phyloP scores from a whole-genome alignment of 2,797 vertebrate genomes.

The Chiropotes sagulatus region DNA sequence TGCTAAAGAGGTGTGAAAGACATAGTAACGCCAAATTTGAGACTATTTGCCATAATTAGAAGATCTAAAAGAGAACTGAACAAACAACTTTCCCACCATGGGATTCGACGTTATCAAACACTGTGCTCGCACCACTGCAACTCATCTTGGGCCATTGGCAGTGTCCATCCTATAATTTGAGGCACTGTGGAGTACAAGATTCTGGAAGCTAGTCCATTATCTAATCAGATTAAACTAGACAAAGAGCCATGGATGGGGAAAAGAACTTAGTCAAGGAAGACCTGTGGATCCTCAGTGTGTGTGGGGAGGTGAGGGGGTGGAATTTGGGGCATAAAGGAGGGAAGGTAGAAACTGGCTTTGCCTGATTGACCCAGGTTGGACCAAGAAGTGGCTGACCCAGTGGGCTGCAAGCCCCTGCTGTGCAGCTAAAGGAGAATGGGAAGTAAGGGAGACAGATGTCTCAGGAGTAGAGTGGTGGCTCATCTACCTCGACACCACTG shows the following conservation, averaged over 20 bases:
- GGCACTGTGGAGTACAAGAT: neutral
- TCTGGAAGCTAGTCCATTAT: neutral
- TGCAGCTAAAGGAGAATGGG: neutral
- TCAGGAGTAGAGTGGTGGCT: neutral
- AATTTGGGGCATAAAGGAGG: neutral
- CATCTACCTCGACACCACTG: neutral
- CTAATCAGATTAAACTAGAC: neutral
- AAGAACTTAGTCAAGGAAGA: neutral
- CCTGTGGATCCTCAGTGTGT: neutral
- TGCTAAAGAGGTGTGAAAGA: slow-evolving; percentile 35
- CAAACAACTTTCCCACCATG: neutral
- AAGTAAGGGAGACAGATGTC: neutral
- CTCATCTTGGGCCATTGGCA: neutral
- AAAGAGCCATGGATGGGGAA: neutral
- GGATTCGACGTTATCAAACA: neutral
- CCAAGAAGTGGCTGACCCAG: neutral
- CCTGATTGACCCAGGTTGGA: neutral
- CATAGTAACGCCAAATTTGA: slow-evolving; percentile 2
- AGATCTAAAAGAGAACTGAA: neutral
- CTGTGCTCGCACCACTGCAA: neutral
- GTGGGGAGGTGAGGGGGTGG: neutral
- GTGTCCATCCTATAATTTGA: neutral
- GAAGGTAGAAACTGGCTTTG: neutral
- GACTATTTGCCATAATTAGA: neutral
- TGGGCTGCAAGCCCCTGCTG: neutral